A percentile compares a stretch with the other conserved stretches of the same genome.
Evolutionary conservation across 2,797 vertebrate genomes (phyloP).

Genomic region (Falco novaeseelandiae): DNA sequence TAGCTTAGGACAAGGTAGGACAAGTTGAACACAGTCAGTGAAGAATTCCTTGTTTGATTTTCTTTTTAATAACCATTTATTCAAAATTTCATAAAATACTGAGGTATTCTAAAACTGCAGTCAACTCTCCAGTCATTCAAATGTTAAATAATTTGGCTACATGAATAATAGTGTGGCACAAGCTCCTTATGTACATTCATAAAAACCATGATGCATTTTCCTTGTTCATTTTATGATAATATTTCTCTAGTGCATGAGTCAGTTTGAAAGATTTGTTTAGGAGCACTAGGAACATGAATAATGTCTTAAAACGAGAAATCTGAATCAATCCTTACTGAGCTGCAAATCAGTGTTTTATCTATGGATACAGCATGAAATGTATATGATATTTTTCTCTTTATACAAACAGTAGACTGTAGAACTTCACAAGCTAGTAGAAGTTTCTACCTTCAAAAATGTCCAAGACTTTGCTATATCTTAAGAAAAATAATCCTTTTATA

Average conservation of each 20-base stretch:
- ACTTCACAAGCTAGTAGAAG: background rate
- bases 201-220: background rate
- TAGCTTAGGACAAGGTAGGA: background rate
- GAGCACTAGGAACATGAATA: background rate
- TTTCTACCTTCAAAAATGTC: background rate
- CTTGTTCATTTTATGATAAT: background rate
- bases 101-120: background rate
- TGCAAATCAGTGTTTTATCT: slow-evolving; percentile 41
- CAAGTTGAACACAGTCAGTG: background rate
- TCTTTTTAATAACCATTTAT: background rate
- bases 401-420: background rate
- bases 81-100: background rate
- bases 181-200: background rate
- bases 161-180: background rate
- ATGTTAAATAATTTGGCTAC: background rate
- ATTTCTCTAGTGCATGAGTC: background rate
- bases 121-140: background rate
- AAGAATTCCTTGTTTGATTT: background rate
- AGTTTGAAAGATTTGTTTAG: background rate
- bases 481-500: slow-evolving; percentile 7
- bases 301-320: slow-evolving; percentile 18
- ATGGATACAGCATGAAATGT: background rate
- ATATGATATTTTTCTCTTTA: slow-evolving; percentile 19
- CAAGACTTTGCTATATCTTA: background rate
- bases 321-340: slow-evolving; percentile 30